Base-by-base conservation (phyloP, 2,888 invertebrate species). In the Andrena fulva region DNA sequence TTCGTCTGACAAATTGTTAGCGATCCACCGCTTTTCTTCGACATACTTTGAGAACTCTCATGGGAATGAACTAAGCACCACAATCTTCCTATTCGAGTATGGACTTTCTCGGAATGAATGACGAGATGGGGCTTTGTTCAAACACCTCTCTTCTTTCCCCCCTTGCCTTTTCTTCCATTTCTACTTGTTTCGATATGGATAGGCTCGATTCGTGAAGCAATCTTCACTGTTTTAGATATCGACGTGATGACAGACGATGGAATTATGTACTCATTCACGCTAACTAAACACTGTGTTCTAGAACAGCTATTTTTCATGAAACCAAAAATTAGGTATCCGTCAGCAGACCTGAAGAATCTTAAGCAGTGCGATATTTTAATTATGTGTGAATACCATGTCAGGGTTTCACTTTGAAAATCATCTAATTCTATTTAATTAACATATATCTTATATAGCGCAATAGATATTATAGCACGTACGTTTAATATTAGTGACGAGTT, bases 21-120 rank as follows among this genome's bases (percentile, higher is more conserved):
- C 69, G 42, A 62, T 73, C n/a, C 24, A 20, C 33, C 12, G 33
- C 66, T 71, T 71, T 63, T 66, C 80, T 35, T 60, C 80, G 77
- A 56, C 76, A 77, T 66, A 77, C 80, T 73, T 82, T 54, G 72
- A 31, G 24, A 66, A 52, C 52, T 69, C 69, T 76, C 72, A 66
- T 79, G 80, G 69, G 80, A 80, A 80, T 70, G 72, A 54, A 59
- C 60, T 29, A 59, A 74, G 68, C 72, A 68, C 73, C 50, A 52
- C 59, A 62, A 50, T 76, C 68, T 33, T 68, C 1, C 60, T 62
- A 64, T 54, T 78, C 52, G 60, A 50, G 20, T 12, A n/a, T 68
- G 64, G 67, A 79, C 79, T 82, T 81, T 69, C 66, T 69, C 59
- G 52, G 68, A 59, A 52, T 64, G 63, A 63, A 35, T 50, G 62